Conservation (phyloP, 2,113 vertebrate genomes). For the Bolborhynchus lineola region DNA sequence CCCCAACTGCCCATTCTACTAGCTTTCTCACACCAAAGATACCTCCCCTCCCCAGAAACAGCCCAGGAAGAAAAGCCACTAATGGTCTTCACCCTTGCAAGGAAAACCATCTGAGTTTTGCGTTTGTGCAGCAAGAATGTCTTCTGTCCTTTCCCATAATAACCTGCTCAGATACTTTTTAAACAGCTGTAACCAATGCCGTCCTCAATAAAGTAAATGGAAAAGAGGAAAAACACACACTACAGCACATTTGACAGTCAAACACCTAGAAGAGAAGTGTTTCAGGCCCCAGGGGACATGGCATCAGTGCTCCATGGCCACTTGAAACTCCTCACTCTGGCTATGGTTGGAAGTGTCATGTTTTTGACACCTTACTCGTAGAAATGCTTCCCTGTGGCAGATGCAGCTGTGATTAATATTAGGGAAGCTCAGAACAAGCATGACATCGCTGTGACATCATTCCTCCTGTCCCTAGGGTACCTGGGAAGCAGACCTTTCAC, state of each 20-base stretch:
- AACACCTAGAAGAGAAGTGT: conserved; percentile 28
- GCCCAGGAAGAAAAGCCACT: conserved; percentile 22
- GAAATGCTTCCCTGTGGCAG: neutral
- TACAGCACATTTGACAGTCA: neutral
- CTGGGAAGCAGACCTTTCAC: neutral
- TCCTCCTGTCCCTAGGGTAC: neutral
- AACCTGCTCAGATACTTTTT: conserved; percentile 47
- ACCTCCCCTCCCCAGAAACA: neutral
- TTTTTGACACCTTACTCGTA: conserved; percentile 22
- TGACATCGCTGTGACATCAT: neutral
- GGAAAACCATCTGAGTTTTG: conserved; percentile 32
- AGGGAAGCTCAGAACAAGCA: neutral
- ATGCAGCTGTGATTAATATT: conserved; percentile 5
- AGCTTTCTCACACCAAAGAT: conserved; percentile 7
- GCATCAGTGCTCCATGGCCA: rapidly evolving
- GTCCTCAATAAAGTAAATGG: neutral
- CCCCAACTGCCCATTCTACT: neutral
- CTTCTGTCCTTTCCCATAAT: conserved; percentile 30
- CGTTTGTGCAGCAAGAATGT: neutral
- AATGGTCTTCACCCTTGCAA: conserved; percentile 14
- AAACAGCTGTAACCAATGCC: conserved; percentile 17
- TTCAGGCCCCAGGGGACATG: neutral
- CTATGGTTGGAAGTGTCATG: neutral
- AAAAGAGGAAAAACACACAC: neutral
- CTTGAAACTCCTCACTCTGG: neutral